Conservation (phyloP, 2,888 invertebrate genomes). For the Hecatera dysodea region DNA sequence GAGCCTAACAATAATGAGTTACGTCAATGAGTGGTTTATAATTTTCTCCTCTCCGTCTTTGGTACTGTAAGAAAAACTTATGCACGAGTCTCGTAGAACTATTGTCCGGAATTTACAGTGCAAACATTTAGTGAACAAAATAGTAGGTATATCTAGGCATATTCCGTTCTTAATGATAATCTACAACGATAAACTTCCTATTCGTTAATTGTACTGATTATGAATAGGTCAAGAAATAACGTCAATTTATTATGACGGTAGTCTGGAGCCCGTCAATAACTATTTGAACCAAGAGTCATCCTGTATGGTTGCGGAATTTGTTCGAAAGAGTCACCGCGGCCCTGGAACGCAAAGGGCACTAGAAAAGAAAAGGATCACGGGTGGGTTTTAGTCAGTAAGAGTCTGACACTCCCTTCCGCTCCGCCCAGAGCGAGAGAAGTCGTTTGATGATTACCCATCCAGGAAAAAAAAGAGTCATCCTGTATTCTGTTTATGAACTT, state of each 20-base stretch:
- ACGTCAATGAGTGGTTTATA: conserved; percentile 23
- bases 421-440: too few relatives aligned
- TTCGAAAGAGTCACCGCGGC: too few relatives aligned
- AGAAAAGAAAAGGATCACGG: too few relatives aligned
- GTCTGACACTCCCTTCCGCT: too few relatives aligned
- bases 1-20: conserved; percentile 2
- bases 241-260: conserved; percentile 17
- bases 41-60: conserved; percentile 2
- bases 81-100: not conserved
- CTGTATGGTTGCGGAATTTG: too few relatives aligned
- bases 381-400: too few relatives aligned
- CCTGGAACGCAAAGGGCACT: too few relatives aligned
- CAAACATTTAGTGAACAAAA: conserved; percentile 2
- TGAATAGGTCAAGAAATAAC: conserved; percentile 45
- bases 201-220: conserved; percentile 27
- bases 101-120: not conserved
- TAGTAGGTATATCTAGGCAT: not conserved
- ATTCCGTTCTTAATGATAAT: conserved; percentile 14
- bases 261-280: conserved; percentile 1
- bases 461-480: conserved; percentile 1
- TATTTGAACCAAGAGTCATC: conserved; percentile 5
- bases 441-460: too few relatives aligned
- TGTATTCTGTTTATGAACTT: conserved; percentile 23
- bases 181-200: conserved; percentile 23
- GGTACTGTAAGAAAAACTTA: not conserved